Evolutionary conservation across 2,113 vertebrate genomes (phyloP).

Genomic region (Hemibates koningsi): DNA sequence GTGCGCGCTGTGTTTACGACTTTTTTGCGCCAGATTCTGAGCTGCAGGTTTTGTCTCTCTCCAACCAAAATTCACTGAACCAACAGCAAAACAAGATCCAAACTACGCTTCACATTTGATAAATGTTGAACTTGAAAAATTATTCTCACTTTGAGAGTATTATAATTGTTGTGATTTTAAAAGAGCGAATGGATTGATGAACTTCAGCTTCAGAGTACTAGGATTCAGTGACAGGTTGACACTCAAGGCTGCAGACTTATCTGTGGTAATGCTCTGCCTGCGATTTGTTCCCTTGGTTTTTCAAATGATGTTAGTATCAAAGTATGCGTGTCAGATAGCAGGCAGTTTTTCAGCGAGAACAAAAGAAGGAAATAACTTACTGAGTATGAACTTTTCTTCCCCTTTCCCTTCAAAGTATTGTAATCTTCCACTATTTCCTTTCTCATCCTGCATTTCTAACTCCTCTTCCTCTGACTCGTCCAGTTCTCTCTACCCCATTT

Average conservation of each 20-base stretch:
- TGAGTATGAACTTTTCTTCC: background rate
- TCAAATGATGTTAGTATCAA: background rate
- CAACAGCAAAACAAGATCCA: background rate
- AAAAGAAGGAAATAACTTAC: background rate
- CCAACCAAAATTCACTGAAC: background rate
- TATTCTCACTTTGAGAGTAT: background rate
- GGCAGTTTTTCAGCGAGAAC: background rate
- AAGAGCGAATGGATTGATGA: background rate
- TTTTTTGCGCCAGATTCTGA: background rate
- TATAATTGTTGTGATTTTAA: background rate
- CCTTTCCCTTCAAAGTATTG: background rate
- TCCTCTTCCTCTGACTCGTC: background rate
- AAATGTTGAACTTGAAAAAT: background rate
- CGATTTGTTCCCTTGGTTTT: background rate
- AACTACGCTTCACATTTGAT: accelerated
- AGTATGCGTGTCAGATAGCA: background rate
- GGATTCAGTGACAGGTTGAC: background rate
- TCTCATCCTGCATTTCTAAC: background rate
- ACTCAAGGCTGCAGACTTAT: background rate
- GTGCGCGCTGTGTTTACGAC: accelerated
- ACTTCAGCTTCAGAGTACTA: background rate
- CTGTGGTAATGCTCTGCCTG: background rate
- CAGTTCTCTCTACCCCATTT: background rate
- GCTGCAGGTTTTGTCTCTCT: background rate
- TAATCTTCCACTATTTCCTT: background rate